Conservation (phyloP, 2,113 vertebrate genomes). For the Shinisaurus crocodilurus region DNA sequence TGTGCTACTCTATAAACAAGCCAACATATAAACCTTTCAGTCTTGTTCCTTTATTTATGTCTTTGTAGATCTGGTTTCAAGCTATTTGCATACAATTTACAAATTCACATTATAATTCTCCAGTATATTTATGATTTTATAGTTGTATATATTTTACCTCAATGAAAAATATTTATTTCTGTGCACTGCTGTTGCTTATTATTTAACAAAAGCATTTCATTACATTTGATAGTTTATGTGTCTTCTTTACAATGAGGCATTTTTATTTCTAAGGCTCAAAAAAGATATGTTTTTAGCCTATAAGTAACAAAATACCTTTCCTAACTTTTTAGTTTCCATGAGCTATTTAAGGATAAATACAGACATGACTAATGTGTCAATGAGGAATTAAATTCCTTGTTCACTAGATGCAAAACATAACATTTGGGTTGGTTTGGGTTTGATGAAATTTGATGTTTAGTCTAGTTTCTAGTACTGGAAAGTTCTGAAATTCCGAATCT, state of each 20-base stretch:
- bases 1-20: conserved; percentile 87
- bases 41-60: conserved; percentile 86
- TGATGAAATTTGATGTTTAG: too few relatives aligned
- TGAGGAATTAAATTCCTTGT: background rate
- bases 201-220: conserved; percentile 85
- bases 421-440: background rate
- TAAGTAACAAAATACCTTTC: conserved; percentile 36
- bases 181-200: conserved; percentile 80
- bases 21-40: conserved; percentile 85
- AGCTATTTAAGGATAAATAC: conserved; percentile 55
- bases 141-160: conserved; percentile 85
- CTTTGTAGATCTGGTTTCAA: conserved; percentile 85
- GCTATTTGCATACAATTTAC: conserved; percentile 87
- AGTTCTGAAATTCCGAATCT: background rate
- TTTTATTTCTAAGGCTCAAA: conserved; percentile 70
- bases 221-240: conserved; percentile 81
- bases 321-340: conserved; percentile 54
- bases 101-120: conserved; percentile 85
- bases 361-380: background rate
- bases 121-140: conserved; percentile 84
- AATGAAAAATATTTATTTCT: conserved; percentile 85
- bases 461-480: background rate
- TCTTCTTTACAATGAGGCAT: conserved; percentile 75
- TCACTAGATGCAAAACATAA: background rate
- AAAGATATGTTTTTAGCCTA: conserved; percentile 51